Percentiles rank a stretch among this genome's conserved stretches.
Evolutionary conservation across 2,888 invertebrate species (phyloP).

Genomic region (Platycnemis pennipes): DNA sequence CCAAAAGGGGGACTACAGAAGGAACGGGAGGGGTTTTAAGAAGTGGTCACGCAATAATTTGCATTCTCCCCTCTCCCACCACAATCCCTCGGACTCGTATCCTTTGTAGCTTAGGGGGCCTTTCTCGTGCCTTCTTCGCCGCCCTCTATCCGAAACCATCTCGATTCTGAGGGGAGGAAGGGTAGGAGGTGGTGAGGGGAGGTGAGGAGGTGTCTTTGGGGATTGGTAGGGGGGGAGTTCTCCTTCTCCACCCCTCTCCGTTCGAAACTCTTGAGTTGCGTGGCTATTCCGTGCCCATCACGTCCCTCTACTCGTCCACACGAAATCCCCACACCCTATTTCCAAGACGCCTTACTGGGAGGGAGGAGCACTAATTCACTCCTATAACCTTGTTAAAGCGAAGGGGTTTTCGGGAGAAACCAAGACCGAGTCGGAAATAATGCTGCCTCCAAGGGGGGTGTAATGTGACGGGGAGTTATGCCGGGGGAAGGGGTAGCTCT

Average conservation of each 20-base stretch:
- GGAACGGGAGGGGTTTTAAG: slow-evolving; percentile 43
- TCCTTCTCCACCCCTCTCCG: background rate
- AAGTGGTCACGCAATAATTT: slow-evolving; percentile 60
- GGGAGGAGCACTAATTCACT: slow-evolving; percentile 56
- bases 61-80: slow-evolving; percentile 26
- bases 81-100: background rate
- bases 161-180: background rate
- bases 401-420: background rate
- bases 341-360: background rate
- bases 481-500: background rate
- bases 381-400: slow-evolving; percentile 65
- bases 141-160: background rate
- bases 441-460: background rate
- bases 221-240: background rate
- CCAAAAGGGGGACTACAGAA: slow-evolving; percentile 29
- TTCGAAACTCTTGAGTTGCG: slow-evolving; percentile 41
- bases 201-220: background rate
- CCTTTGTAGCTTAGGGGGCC: background rate
- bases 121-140: background rate
- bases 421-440: slow-evolving; percentile 43
- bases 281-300: slow-evolving; percentile 63
- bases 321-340: background rate
- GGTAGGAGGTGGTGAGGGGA: background rate
- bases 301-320: background rate
- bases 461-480: background rate